Conservation (phyloP, 1,140 invertebrate genomes). For the Eubasilissa regina region DNA sequence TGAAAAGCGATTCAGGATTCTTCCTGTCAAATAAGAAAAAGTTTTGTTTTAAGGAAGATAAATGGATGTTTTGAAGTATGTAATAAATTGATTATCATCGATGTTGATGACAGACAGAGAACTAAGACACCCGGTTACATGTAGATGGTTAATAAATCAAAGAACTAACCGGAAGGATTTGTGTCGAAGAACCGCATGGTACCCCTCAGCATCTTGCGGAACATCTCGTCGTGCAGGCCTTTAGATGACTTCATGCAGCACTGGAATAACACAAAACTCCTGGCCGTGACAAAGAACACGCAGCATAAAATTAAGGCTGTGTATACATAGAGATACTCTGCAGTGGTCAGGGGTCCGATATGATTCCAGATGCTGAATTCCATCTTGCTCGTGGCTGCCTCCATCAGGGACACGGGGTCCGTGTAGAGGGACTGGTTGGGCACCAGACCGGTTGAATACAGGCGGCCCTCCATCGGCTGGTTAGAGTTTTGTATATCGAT, state of each 20-base stretch:
- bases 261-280: constrained; percentile 83
- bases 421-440: not conserved
- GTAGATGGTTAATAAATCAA: not conserved
- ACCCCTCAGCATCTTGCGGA: constrained; percentile 79
- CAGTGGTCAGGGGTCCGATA: constrained; percentile 67
- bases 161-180: constrained; percentile 79
- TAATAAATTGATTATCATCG: too few species aligned
- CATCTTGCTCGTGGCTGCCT: not conserved
- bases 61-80: too few species aligned
- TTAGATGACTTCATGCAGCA: constrained; percentile 85
- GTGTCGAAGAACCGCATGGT: constrained; percentile 90
- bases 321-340: constrained; percentile 70
- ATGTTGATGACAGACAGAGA: too few species aligned
- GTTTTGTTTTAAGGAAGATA: not conserved
- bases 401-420: not conserved
- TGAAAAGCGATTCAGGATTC: constrained; percentile 85
- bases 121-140: too few species aligned
- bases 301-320: constrained; percentile 67
- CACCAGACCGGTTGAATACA: not conserved
- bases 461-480: not conserved
- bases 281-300: constrained; percentile 73
- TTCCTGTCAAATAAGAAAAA: constrained; percentile 54
- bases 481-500: constrained; percentile 14
- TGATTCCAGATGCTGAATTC: constrained; percentile 58
- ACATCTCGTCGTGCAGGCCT: constrained; percentile 89